These are phyloP conservation scores for Gobius niger DNA, from an alignment of 2,113 vertebrate species.

Conservation along the genomic window DNA sequence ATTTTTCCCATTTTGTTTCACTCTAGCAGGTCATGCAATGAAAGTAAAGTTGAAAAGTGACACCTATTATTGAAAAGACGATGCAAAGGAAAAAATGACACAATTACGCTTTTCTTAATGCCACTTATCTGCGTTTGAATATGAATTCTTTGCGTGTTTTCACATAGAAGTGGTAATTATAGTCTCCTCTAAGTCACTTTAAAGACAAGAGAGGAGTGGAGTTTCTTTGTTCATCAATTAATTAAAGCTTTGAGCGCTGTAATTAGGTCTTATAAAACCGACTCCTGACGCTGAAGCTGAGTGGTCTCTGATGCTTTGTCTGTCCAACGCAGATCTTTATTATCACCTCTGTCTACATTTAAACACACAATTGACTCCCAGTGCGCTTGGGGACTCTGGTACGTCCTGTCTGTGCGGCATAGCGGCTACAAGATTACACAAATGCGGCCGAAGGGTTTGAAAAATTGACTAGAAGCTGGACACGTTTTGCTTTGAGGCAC, in stretches of 20 bases:
- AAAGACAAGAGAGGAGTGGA: too few relatives aligned
- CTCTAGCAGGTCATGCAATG: too few relatives aligned
- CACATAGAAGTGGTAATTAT: too few relatives aligned
- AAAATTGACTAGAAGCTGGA: constrained; percentile 26
- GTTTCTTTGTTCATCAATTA: constrained; percentile 12
- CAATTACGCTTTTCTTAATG: too few relatives aligned
- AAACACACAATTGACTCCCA: background rate
- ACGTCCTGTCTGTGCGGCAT: constrained; percentile 9
- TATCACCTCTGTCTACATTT: constrained; percentile 20
- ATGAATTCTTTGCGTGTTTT: background rate
- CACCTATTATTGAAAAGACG: too few relatives aligned
- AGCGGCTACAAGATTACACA: constrained; percentile 20
- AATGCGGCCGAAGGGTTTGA: constrained; percentile 21
- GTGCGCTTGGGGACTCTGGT: constrained; percentile 6
- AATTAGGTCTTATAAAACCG: constrained; percentile 48
- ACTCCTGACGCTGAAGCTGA: constrained; percentile 32
- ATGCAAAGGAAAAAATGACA: too few relatives aligned
- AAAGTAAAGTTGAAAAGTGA: too few relatives aligned
- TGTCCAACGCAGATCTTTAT: constrained; percentile 39
- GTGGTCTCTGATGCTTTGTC: constrained; percentile 36
- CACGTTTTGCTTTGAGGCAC: constrained; percentile 18
- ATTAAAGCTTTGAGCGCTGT: constrained; percentile 37
- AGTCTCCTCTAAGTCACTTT: too few relatives aligned
- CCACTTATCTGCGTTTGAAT: too few relatives aligned
- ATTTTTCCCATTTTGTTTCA: too few relatives aligned